A percentile compares a stretch with the other conserved stretches of the same genome.
phyloP scores from a whole-genome alignment of 53 echinoderm and acorn worm species.

The Echinarachnius parma region DNA sequence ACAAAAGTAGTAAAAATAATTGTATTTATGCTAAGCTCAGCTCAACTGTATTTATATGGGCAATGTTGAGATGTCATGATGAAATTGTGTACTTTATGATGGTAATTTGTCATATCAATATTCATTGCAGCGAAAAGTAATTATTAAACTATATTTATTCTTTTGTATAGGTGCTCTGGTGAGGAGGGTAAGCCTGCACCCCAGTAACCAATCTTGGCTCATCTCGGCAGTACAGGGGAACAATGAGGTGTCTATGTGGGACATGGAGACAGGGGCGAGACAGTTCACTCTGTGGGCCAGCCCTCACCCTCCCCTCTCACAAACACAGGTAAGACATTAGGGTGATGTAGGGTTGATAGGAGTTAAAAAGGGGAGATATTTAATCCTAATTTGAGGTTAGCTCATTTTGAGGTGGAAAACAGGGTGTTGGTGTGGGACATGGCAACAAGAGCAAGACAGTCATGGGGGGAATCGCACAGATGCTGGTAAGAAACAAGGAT shows the following conservation, averaged over 20 bases:
- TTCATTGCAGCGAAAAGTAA: too few relatives aligned
- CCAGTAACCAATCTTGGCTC: constrained; percentile 79
- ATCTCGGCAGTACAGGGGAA: constrained; percentile 97
- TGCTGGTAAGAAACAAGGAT: too few relatives aligned
- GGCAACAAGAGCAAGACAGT: constrained; percentile 90
- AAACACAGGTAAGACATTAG: constrained; percentile 88
- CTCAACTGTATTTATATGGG: too few relatives aligned
- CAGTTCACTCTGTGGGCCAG: constrained; percentile 99
- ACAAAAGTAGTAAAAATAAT: too few relatives aligned
- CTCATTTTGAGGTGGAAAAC: constrained; percentile 89
- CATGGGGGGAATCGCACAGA: too few relatives aligned
- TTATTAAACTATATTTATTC: too few relatives aligned
- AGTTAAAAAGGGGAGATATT: too few relatives aligned
- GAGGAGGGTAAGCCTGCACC: constrained; percentile 74
- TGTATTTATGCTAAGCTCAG: too few relatives aligned
- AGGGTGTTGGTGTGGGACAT: constrained; percentile 94
- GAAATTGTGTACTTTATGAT: too few relatives aligned
- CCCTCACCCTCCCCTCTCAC: constrained; percentile 87
- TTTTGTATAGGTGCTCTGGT: constrained; percentile 66
- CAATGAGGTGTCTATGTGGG: constrained; percentile 99
- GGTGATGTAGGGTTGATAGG: too few relatives aligned
- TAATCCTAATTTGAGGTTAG: too few relatives aligned
- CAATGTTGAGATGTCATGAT: neutral
- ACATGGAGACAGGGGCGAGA: constrained; percentile 98
- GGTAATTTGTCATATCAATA: too few relatives aligned